Evolutionary conservation across 2,113 vertebrate species (phyloP).

Genomic region (Vanacampus margaritifer): DNA sequence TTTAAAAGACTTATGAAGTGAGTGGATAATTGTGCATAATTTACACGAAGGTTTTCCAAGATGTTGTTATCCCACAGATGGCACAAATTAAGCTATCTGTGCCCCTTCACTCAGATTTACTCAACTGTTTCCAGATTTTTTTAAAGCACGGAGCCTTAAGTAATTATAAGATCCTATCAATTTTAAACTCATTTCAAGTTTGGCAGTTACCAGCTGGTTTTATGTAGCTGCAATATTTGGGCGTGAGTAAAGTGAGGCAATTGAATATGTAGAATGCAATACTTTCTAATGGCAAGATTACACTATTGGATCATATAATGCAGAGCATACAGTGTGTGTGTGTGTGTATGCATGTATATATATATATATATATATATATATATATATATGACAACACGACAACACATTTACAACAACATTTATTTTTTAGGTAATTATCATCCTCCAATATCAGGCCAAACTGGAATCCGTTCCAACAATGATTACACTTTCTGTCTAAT

Average conservation of each 20-base stretch:
- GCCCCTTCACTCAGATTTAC: constrained; percentile 29
- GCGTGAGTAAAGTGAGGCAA: neutral
- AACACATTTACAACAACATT: too few relatives aligned
- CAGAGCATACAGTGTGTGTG: too few relatives aligned
- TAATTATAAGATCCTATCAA: constrained; percentile 45
- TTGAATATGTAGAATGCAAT: too few relatives aligned
- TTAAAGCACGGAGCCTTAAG: constrained; percentile 42
- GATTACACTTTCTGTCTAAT: too few relatives aligned
- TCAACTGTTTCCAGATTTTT: constrained; percentile 37
- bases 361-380: too few relatives aligned
- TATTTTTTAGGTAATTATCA: too few relatives aligned
- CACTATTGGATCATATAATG: too few relatives aligned
- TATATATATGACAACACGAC: too few relatives aligned
- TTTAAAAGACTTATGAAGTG: constrained; percentile 34
- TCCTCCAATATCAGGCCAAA: too few relatives aligned
- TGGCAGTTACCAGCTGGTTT: constrained; percentile 24
- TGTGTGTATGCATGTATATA: too few relatives aligned
- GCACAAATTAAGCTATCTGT: constrained; percentile 33
- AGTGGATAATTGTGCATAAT: constrained; percentile 53
- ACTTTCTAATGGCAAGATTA: too few relatives aligned
- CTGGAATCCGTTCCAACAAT: too few relatives aligned
- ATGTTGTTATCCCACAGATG: constrained; percentile 31
- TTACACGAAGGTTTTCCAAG: constrained; percentile 46
- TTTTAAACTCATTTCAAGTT: constrained; percentile 40
- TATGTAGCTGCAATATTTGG: constrained; percentile 9